These are phyloP conservation scores for Thamnophis elegans DNA, from an alignment of 2,797 vertebrate species.

Conservation along the genomic window DNA sequence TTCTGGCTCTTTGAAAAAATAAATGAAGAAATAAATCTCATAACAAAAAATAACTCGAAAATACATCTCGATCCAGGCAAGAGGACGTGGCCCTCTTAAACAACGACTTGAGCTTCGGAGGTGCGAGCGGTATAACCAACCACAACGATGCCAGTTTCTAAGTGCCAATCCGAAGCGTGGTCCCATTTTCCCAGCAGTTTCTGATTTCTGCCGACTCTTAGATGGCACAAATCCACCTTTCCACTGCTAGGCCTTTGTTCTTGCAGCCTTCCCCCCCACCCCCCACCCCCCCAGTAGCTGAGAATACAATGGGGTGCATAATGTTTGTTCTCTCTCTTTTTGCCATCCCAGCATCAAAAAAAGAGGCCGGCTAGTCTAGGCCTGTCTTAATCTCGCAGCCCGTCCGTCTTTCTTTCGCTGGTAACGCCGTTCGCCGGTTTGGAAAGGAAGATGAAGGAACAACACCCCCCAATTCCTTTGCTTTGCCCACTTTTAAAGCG, in stretches of 20 bases:
- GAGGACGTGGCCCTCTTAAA: not conserved
- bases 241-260: not conserved
- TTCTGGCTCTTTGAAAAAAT: not conserved
- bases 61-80: not conserved
- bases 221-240: not conserved
- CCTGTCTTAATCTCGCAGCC: not conserved
- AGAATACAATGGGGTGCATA: not conserved
- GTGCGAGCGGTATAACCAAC: not conserved
- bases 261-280: not conserved
- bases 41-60: not conserved
- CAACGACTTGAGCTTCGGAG: not conserved
- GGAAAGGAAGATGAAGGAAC: not conserved
- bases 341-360: not conserved
- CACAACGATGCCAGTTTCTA: not conserved
- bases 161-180: too few relatives aligned
- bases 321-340: not conserved
- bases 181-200: not conserved
- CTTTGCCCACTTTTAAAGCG: not conserved
- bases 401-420: not conserved
- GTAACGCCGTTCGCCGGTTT: not conserved
- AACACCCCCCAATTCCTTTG: not conserved
- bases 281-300: not conserved
- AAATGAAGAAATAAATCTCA: not conserved
- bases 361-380: not conserved
- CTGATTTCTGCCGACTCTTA: not conserved